Conservation (phyloP, 2,888 invertebrate species). For the Neoitamus cyanurus region DNA sequence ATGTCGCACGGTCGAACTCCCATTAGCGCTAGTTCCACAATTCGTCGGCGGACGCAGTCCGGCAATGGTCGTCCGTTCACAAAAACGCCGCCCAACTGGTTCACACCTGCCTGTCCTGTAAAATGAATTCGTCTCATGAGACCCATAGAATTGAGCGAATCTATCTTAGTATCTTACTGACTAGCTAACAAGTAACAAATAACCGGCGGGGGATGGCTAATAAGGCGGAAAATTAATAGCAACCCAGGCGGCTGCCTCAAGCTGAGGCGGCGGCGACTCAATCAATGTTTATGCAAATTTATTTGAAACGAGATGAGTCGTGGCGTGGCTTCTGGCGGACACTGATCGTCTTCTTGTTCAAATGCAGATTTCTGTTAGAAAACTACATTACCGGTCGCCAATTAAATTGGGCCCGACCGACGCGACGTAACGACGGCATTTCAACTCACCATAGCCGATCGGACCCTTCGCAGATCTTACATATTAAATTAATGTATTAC, state of each 20-base stretch:
- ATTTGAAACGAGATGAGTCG: background rate
- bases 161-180: background rate
- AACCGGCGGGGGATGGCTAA: slow-evolving; percentile 33
- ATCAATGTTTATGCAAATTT: slow-evolving; percentile 29
- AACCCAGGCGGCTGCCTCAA: background rate
- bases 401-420: too few relatives aligned
- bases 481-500: too few relatives aligned
- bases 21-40: slow-evolving; percentile 93
- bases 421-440: too few relatives aligned
- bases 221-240: slow-evolving; percentile 34
- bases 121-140: slow-evolving; percentile 19
- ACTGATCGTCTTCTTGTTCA: background rate
- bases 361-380: background rate
- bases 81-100: slow-evolving; percentile 96
- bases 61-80: slow-evolving; percentile 98
- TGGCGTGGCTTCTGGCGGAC: background rate
- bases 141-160: background rate
- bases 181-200: slow-evolving; percentile 12
- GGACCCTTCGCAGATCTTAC: too few relatives aligned
- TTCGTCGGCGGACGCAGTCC: slow-evolving; percentile 91
- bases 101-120: slow-evolving; percentile 95
- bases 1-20: slow-evolving; percentile 97
- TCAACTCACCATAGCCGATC: too few relatives aligned
- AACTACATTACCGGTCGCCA: background rate
- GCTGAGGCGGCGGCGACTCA: background rate